phyloP scores from a whole-genome alignment of 2,888 invertebrate species.

The Mimachlamys varia region DNA sequence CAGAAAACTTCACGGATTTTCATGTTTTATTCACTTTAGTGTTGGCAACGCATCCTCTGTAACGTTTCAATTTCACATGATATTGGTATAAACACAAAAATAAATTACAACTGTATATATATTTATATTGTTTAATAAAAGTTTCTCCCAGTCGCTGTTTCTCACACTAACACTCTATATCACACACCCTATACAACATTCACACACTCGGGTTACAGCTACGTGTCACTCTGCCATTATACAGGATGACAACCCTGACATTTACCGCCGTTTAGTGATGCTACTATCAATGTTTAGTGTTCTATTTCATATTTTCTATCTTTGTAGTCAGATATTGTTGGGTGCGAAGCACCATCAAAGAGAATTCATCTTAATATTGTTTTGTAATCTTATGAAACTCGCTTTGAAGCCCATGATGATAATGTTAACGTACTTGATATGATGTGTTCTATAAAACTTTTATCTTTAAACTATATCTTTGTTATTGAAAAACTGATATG shows the following conservation, averaged over 20 bases:
- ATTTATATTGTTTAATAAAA: slow-evolving; percentile 29
- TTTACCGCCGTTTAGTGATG: neutral
- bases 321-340: neutral
- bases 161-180: neutral
- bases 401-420: neutral
- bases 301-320: slow-evolving; percentile 23
- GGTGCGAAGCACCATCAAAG: neutral
- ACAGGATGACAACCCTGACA: neutral
- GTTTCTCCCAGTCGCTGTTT: neutral
- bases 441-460: neutral
- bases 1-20: neutral
- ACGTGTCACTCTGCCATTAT: neutral
- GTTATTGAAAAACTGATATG: neutral
- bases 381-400: neutral
- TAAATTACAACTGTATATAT: slow-evolving; percentile 36
- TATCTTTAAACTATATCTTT: neutral
- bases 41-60: neutral
- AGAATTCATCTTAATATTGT: slow-evolving; percentile 2
- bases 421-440: slow-evolving; percentile 1
- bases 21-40: neutral
- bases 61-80: slow-evolving; percentile 16
- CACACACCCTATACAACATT: neutral
- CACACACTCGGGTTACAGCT: slow-evolving; percentile 15
- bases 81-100: slow-evolving; percentile 34
- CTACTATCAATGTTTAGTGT: neutral